These are phyloP conservation scores for Parasteatoda tepidariorum DNA, from an alignment of 1,140 invertebrate genomes.

Conservation along the genomic window DNA sequence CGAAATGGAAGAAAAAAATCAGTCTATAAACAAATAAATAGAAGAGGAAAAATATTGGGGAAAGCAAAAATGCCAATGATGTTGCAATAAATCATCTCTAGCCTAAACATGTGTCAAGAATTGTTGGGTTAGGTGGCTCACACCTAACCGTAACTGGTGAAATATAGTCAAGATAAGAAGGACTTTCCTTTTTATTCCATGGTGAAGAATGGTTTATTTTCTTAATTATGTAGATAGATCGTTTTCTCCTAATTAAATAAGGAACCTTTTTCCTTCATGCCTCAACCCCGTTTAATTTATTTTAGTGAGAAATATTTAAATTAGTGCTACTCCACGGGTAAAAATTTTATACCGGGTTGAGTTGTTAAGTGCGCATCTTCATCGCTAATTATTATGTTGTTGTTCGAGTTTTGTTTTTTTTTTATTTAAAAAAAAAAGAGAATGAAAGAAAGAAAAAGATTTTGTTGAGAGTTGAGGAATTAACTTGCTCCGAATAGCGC, in stretches of 20 bases:
- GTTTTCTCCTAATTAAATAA: slow-evolving; percentile 50
- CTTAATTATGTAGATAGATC: slow-evolving; percentile 52
- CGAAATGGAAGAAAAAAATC: slow-evolving; percentile 4
- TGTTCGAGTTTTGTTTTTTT: slow-evolving; percentile 6
- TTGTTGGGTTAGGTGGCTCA: neutral
- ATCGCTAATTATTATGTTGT: neutral
- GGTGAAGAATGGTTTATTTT: slow-evolving; percentile 30
- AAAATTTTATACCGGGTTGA: neutral
- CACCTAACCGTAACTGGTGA: slow-evolving; percentile 1
- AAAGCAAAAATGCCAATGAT: slow-evolving; percentile 53
- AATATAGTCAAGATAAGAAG: slow-evolving; percentile 7
- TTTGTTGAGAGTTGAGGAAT: neutral
- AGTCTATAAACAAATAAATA: slow-evolving; percentile 51
- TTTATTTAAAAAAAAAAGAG: neutral
- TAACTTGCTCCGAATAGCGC: neutral
- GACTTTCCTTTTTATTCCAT: neutral
- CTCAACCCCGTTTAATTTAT: slow-evolving; percentile 17
- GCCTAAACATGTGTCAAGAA: slow-evolving; percentile 48
- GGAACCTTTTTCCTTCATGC: neutral
- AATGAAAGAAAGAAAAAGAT: slow-evolving; percentile 3
- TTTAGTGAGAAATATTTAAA: slow-evolving; percentile 51
- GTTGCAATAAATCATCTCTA: slow-evolving; percentile 57
- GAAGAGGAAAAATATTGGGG: slow-evolving; percentile 35
- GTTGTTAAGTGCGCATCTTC: neutral
- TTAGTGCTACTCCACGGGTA: neutral